Evolutionary conservation across 2,113 vertebrate species (phyloP), one percentile per base, ranked within the genome.

Genomic region (Mastomys coucha): DNA sequence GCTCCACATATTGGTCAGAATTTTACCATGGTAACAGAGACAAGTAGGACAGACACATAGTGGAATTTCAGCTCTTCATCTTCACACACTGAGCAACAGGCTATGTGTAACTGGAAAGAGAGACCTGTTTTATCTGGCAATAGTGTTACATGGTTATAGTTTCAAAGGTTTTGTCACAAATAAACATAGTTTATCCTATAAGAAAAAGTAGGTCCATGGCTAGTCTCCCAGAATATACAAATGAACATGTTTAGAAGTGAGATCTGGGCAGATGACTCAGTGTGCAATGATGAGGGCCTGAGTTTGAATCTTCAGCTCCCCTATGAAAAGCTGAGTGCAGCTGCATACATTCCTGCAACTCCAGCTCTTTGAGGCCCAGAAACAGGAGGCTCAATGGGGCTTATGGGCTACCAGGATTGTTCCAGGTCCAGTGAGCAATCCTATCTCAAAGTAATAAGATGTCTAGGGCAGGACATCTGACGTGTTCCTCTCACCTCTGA

Each of bases 161-260:
- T 77, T 81, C 84, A 88, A 56, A 93, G 33, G 20, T 5, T 81
- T 80, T 80, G 16, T 72, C 95, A 53, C 60, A 58, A 95, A 49
- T 60, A 67, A 63, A 58, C 28, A 89, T 81, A 67, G 49, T 78
- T 67, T 86, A 49, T 63, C 70, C 80, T 19, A n/a, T 53, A 39
- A 39, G 8, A 51, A 58, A 51, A 39, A 28, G 8, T 73, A 77
- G 24, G 42, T 49, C 42, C 1, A 49, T 49, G 26, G 5, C n/a
- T 80, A 80, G 39, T 22, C 7, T 92, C 33, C 45, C 12, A 82
- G 20, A 33, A 72, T 88, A 75, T 73, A 42, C 4, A 92, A 26
- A 76, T 70, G 60, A n/a, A 20, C 58, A 20, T 77, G 49, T 7
- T 91, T 91, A 65, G 20, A 76, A 33, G 7, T 49, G 49, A 78